A percentile compares a stretch with the other conserved stretches of the same genome.
Conservation (phyloP, 2,888 invertebrate species). For the Chromoteleia sp. region DNA sequence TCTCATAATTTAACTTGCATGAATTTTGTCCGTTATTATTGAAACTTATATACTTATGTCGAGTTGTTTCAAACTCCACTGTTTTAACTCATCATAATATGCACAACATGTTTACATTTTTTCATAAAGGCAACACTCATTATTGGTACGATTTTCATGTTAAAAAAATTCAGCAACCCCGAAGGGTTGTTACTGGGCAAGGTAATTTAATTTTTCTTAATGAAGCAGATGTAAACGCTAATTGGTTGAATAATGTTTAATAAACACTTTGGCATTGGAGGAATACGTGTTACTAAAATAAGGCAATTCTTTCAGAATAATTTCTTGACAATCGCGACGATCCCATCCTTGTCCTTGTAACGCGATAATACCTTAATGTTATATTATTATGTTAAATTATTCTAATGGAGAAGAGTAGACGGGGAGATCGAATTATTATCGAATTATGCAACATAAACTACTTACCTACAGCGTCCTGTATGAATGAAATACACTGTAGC, state of each 20-base stretch:
- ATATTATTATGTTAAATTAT: constrained; percentile 71
- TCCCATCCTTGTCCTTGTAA: constrained; percentile 63
- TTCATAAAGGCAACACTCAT: background rate
- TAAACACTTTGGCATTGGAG: constrained; percentile 25
- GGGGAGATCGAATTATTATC: constrained; percentile 67
- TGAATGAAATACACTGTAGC: constrained; percentile 42
- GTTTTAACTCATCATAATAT: constrained; percentile 13
- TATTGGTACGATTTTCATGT: constrained; percentile 14
- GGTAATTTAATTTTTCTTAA: constrained; percentile 36
- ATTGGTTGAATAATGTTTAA: constrained; percentile 60
- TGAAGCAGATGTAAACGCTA: constrained; percentile 18
- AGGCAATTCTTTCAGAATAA: constrained; percentile 46
- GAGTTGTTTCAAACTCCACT: constrained; percentile 15
- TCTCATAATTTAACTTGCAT: constrained; percentile 31
- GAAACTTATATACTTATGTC: constrained; percentile 16
- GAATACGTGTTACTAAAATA: constrained; percentile 52
- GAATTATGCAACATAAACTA: constrained; percentile 65
- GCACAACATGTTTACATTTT: background rate
- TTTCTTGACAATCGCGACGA: constrained; percentile 55
- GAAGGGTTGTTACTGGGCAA: constrained; percentile 1
- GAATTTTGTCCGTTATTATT: constrained; percentile 29
- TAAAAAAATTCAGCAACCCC: constrained; percentile 4
- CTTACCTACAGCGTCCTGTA: constrained; percentile 42
- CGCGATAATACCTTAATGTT: constrained; percentile 68
- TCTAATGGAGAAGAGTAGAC: constrained; percentile 65